Evolutionary conservation across 2,113 vertebrate species (phyloP).

Genomic region (Morone saxatilis): DNA sequence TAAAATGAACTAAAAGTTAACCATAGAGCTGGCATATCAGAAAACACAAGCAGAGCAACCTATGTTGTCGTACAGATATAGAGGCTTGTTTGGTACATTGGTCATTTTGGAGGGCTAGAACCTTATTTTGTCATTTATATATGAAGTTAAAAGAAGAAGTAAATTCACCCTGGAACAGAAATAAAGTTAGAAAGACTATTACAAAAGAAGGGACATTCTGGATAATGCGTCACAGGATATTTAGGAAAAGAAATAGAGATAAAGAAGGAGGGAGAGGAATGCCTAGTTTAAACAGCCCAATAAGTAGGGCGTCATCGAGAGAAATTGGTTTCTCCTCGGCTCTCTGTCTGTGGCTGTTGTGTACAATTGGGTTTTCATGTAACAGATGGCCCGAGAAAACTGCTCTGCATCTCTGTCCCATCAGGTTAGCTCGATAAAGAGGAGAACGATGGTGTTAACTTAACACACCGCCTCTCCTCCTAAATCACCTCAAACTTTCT

Average conservation of each 20-base stretch:
- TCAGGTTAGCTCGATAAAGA: constrained; percentile 43
- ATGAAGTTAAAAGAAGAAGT: not conserved
- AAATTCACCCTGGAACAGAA: not conserved
- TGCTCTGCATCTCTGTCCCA: constrained; percentile 26
- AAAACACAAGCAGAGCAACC: not conserved
- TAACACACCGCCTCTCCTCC: not conserved
- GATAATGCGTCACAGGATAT: not conserved
- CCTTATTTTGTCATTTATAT: not conserved
- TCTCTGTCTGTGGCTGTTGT: constrained; percentile 18
- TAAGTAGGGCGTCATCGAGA: constrained; percentile 30
- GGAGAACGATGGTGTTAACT: constrained; percentile 35
- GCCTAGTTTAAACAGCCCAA: constrained; percentile 27
- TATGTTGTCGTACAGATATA: not conserved
- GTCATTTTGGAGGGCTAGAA: not conserved
- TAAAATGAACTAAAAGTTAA: too few species aligned
- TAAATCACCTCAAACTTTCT: constrained; percentile 30
- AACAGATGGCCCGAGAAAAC: constrained; percentile 38
- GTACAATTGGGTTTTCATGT: constrained; percentile 16
- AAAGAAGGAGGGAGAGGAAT: not conserved
- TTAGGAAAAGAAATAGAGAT: not conserved
- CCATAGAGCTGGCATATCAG: not conserved
- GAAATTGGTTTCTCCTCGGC: constrained; percentile 6
- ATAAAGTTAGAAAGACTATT: not conserved
- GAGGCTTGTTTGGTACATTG: too few species aligned
- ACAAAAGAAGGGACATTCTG: not conserved